Evolutionary conservation across 92 coral and sea anemone genomes (phyloP), one percentile per base, ranked within the genome.

Genomic region (Porites lobata): DNA sequence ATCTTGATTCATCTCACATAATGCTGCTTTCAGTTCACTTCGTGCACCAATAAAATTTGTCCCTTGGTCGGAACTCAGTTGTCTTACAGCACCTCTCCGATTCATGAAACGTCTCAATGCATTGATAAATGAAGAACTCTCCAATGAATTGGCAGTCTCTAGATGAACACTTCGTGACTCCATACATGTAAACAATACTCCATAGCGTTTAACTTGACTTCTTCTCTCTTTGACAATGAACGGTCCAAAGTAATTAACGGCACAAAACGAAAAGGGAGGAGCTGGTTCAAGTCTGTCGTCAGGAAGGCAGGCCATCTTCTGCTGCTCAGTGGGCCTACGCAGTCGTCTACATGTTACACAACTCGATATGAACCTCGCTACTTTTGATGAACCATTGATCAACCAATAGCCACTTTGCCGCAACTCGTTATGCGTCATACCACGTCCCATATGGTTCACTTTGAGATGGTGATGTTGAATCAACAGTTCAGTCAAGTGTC

Each of bases 231-330:
- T 26, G 29, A 26, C 29, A 26, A 26, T 26, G 29, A 26, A 26
- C 29, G 29, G 29, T 26, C 29, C 1, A 26, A 26, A 26, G 29
- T 26, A 26, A 26, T 26, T 1, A 26, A 26, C 29, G 29, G 29
- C 29, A 26, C 29, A 26, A 26, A 26, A 26, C 29, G 29, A 26
- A 26, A 26, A 26, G 1, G 76, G 91, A 2, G 81, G 71, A 0
- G 91, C 73, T 50, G 89, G 89, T 58, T 72, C 88, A 21, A 84
- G 69, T 32, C 86, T 64, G 75, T 71, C 75, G 50, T 54, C 53
- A 43, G 91, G 86, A 62, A 73, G 79, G 10, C 53, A 70, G 51
- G 72, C 72, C 81, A 81, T 72, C 74, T 80, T 74, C 88, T 84
- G 81, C 56, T 18, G 69, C 64, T 84, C 43, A 13, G 72, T 72